These are phyloP conservation scores for Diplogasteroides magnus DNA, from an alignment of 1,140 invertebrate species.

Conservation along the genomic window DNA sequence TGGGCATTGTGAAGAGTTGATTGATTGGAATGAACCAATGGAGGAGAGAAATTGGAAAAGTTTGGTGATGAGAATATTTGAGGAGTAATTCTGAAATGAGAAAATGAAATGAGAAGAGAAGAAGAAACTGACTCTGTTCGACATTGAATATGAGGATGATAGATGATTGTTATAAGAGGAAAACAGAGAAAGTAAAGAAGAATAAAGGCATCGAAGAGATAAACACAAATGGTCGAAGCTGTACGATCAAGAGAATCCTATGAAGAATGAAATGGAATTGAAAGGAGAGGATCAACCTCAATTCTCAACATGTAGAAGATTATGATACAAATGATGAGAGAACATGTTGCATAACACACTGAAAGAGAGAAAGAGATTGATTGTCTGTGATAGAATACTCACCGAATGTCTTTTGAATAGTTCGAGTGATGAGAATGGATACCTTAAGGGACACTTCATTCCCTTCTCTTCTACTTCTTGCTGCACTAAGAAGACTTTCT, in stretches of 20 bases:
- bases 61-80: too few relatives aligned
- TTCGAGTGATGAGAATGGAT: not conserved
- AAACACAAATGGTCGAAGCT: conserved; percentile 17
- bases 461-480: not conserved
- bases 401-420: not conserved
- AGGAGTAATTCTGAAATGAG: too few relatives aligned
- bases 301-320: conserved; percentile 33
- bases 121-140: conserved; percentile 9
- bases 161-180: conserved; percentile 26
- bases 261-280: not conserved
- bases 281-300: conserved; percentile 2
- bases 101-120: too few relatives aligned
- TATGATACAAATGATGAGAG: conserved; percentile 25
- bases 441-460: not conserved
- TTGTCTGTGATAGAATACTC: not conserved
- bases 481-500: conserved; percentile 1
- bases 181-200: conserved; percentile 29
- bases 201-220: conserved; percentile 28
- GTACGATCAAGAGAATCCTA: conserved; percentile 24
- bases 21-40: too few relatives aligned
- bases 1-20: too few relatives aligned
- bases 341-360: conserved; percentile 31
- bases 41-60: too few relatives aligned
- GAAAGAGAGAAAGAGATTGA: not conserved
- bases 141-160: conserved; percentile 28